phyloP scores from a whole-genome alignment of 2,113 vertebrate species.

The Gymnarchus niloticus region DNA sequence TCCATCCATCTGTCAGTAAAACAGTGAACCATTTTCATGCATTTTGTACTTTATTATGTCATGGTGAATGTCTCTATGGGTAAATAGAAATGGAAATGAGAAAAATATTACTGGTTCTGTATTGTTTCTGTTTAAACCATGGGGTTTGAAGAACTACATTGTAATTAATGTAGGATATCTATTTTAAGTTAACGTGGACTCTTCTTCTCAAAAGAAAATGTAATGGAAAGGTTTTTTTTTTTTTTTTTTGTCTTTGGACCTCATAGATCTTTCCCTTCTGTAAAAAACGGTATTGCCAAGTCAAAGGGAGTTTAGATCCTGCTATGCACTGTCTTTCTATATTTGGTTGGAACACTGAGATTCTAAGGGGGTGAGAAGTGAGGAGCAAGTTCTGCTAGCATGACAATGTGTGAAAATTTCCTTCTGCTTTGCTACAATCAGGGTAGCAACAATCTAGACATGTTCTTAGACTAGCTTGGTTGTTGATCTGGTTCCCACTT shows the following conservation, averaged over 20 bases:
- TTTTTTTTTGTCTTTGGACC: not conserved
- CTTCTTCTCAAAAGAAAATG: not conserved
- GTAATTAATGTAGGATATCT: not conserved
- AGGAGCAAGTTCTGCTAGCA: not conserved
- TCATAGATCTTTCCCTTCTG: not conserved
- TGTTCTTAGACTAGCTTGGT: not conserved
- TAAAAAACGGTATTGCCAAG: not conserved
- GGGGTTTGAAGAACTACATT: not conserved
- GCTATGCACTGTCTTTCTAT: not conserved
- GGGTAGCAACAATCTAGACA: not conserved
- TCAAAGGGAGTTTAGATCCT: not conserved
- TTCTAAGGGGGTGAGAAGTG: not conserved
- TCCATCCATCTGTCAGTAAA: too few relatives aligned
- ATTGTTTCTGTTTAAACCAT: not conserved
- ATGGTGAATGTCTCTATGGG: not conserved
- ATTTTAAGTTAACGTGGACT: not conserved
- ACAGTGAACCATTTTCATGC: not conserved
- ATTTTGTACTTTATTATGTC: not conserved
- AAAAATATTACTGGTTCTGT: not conserved
- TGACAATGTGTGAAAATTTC: not conserved
- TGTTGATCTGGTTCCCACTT: not conserved
- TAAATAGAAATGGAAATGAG: constrained; percentile 8
- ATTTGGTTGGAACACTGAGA: not conserved
- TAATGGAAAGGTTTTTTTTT: not conserved
- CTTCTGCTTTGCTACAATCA: not conserved